Conservation (phyloP, 2,797 vertebrate genomes). For the Anabacerthia variegaticeps region DNA sequence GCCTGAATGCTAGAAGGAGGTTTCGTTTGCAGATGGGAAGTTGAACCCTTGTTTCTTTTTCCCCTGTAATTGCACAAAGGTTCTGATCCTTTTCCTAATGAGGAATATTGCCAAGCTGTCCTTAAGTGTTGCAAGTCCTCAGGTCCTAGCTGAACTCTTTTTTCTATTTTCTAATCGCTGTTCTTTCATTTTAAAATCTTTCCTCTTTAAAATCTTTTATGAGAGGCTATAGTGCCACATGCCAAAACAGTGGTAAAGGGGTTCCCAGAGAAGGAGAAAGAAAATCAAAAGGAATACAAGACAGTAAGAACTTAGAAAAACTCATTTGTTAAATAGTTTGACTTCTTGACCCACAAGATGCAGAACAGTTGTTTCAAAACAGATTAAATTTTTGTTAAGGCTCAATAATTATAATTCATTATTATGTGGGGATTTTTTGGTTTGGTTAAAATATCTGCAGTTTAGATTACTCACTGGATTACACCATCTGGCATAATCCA, state of each 20-base stretch:
- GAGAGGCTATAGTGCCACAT: not conserved
- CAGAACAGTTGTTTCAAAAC: not conserved
- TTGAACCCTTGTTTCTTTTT: not conserved
- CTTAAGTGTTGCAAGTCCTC: not conserved
- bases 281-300: not conserved
- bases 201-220: not conserved
- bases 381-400: not conserved
- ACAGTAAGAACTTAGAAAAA: not conserved
- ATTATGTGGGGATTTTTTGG: not conserved
- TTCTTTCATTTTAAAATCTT: slow-evolving; percentile 2
- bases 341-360: not conserved
- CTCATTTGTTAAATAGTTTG: not conserved
- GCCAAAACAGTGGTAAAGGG: not conserved
- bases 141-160: not conserved
- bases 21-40: not conserved
- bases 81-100: slow-evolving; percentile 3
- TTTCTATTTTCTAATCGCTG: not conserved
- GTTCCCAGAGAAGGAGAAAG: not conserved
- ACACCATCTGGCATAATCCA: not conserved
- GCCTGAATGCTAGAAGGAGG: not conserved
- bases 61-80: not conserved
- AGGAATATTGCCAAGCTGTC: not conserved
- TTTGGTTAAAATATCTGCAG: not conserved
- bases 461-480: not conserved
- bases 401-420: not conserved